Percentiles rank a stretch among this genome's conserved stretches.
phyloP scores from a whole-genome alignment of 2,888 invertebrate genomes.

The Cheilosia variabilis region DNA sequence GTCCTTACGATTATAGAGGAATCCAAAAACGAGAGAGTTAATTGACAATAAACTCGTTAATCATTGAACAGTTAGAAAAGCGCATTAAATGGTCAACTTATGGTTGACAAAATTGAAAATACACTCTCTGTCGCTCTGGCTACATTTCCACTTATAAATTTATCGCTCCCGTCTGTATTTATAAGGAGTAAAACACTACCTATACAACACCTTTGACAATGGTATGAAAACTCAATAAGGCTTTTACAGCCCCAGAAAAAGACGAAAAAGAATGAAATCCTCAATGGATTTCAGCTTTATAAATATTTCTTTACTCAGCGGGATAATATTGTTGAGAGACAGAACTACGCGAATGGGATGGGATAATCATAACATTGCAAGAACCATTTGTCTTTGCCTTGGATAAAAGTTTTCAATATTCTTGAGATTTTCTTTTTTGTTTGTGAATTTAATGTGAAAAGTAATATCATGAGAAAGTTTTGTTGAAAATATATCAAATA shows the following conservation, averaged over 20 bases:
- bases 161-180: no score
- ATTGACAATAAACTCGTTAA: no score
- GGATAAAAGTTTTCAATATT: slow-evolving; percentile 73
- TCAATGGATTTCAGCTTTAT: slow-evolving; percentile 47
- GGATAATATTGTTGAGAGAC: slow-evolving; percentile 40
- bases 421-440: slow-evolving; percentile 64
- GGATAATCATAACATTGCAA: slow-evolving; percentile 70
- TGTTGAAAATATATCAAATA: slow-evolving; percentile 51
- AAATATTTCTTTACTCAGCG: slow-evolving; percentile 46
- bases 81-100: no score
- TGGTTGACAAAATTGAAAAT: no score
- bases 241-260: slow-evolving; percentile 40
- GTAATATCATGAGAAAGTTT: slow-evolving; percentile 64
- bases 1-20: no score
- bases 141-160: no score
- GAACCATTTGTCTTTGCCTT: slow-evolving; percentile 70
- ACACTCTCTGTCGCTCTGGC: no score
- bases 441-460: slow-evolving; percentile 70
- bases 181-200: no score
- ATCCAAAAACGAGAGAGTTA: no score
- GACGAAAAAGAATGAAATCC: slow-evolving; percentile 19
- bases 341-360: slow-evolving; percentile 43
- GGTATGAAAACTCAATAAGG: slow-evolving; percentile 53
- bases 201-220: slow-evolving; percentile 44
- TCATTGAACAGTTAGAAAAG: no score